Evolutionary conservation across 1,140 invertebrate genomes (phyloP).

Genomic region (Papilio helenus): DNA sequence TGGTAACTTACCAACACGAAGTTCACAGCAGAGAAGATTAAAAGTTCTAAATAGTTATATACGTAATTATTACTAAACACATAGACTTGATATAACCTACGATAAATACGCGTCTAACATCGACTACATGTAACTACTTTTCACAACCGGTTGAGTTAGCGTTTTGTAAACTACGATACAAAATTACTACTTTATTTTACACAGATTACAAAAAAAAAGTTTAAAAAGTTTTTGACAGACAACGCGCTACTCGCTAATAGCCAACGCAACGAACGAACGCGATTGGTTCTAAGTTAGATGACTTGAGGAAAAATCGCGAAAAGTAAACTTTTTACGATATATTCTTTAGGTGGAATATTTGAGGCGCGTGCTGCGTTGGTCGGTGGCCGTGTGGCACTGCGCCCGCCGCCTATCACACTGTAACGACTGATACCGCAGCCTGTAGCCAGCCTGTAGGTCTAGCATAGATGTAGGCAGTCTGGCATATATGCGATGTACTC

Average conservation of each 20-base stretch:
- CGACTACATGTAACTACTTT: constrained; percentile 36
- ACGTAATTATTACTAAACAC: constrained; percentile 29
- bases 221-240: constrained; percentile 30
- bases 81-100: constrained; percentile 31
- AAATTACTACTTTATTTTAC: constrained; percentile 36
- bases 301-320: constrained; percentile 13
- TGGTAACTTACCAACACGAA: constrained; percentile 21
- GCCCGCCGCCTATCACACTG: constrained; percentile 61
- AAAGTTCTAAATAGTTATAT: constrained; percentile 18
- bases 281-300: constrained; percentile 9
- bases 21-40: background rate
- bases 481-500: constrained; percentile 43
- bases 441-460: constrained; percentile 52
- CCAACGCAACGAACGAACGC: background rate
- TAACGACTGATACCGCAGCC: constrained; percentile 60
- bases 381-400: constrained; percentile 70
- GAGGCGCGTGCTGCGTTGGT: constrained; percentile 64
- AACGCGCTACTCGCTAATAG: constrained; percentile 5
- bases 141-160: constrained; percentile 40
- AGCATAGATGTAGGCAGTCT: constrained; percentile 63
- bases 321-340: constrained; percentile 56
- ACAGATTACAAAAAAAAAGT: constrained; percentile 33
- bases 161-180: constrained; percentile 37
- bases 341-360: constrained; percentile 46
- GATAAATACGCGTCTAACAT: constrained; percentile 38